phyloP scores from a whole-genome alignment of 2,888 invertebrate genomes.

The Orchesella flavescens region DNA sequence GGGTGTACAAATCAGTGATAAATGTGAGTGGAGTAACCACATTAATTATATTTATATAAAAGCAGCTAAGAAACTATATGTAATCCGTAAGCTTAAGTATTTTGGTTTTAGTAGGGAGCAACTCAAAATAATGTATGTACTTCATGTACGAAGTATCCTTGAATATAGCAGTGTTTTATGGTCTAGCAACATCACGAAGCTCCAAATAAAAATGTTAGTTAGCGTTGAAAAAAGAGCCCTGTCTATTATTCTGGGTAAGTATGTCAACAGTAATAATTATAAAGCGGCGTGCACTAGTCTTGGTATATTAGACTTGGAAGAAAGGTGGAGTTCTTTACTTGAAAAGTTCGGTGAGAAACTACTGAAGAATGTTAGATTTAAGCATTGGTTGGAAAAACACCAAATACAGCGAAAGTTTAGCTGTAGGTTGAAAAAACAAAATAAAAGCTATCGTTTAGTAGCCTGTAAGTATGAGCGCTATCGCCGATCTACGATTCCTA shows the following conservation, averaged over 20 bases:
- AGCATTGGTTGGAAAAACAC: slow-evolving; percentile 1
- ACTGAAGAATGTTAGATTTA: background rate
- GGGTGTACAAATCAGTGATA: slow-evolving; percentile 18
- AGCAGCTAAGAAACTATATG: slow-evolving; percentile 10
- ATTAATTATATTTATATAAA: background rate
- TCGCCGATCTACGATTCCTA: no score
- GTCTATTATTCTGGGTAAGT: background rate
- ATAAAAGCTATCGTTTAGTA: no score
- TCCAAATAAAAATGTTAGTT: background rate
- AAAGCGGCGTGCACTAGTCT: background rate
- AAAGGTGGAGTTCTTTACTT: background rate
- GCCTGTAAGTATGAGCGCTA: no score
- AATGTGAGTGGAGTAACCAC: slow-evolving; percentile 31
- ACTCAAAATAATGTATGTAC: background rate
- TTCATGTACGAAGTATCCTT: slow-evolving; percentile 21
- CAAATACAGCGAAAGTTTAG: no score
- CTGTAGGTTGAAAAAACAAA: no score
- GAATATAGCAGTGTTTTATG: slow-evolving; percentile 28
- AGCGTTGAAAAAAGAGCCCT: slow-evolving; percentile 39
- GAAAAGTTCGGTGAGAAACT: slow-evolving; percentile 5
- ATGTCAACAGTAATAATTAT: slow-evolving; percentile 12
- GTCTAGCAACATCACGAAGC: background rate
- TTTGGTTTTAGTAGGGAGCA: background rate
- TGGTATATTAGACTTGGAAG: background rate
- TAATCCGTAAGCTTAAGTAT: slow-evolving; percentile 9